Evolutionary conservation across 2,888 invertebrate species (phyloP).

Genomic region (Resseliella maxima): DNA sequence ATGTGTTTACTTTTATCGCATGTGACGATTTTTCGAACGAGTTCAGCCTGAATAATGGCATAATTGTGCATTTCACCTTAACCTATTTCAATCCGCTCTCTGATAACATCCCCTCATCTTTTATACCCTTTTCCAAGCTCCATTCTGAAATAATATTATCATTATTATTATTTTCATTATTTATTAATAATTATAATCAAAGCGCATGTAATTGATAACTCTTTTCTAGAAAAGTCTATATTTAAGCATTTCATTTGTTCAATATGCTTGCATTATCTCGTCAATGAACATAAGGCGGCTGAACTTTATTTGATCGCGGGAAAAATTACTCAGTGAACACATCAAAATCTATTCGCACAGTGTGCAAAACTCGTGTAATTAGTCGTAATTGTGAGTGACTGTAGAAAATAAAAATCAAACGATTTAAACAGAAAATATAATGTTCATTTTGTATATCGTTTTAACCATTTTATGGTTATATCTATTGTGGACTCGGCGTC

Average conservation of each 20-base stretch:
- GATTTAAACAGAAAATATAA: neutral
- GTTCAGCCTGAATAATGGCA: neutral
- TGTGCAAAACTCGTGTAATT: neutral
- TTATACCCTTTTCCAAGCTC: neutral
- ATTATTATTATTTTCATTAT: no score
- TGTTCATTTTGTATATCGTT: constrained; percentile 18
- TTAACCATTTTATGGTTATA: constrained; percentile 23
- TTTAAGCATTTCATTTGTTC: constrained; percentile 1
- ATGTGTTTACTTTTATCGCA: neutral
- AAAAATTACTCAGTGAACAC: constrained; percentile 28
- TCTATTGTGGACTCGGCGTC: neutral
- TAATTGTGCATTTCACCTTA: neutral
- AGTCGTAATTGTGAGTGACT: neutral
- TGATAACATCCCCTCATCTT: neutral
- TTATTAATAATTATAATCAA: neutral
- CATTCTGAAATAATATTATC: no score
- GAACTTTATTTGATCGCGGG: neutral
- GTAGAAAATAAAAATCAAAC: neutral
- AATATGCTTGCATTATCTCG: constrained; percentile 33
- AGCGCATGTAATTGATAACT: neutral
- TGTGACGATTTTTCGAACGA: neutral
- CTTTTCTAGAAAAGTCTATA: constrained; percentile 28
- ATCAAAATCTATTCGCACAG: neutral
- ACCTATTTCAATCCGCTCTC: constrained; percentile 4
- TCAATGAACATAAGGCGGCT: neutral